Conservation (phyloP, 2,113 vertebrate genomes). For the Phrynocephalus versicolor region DNA sequence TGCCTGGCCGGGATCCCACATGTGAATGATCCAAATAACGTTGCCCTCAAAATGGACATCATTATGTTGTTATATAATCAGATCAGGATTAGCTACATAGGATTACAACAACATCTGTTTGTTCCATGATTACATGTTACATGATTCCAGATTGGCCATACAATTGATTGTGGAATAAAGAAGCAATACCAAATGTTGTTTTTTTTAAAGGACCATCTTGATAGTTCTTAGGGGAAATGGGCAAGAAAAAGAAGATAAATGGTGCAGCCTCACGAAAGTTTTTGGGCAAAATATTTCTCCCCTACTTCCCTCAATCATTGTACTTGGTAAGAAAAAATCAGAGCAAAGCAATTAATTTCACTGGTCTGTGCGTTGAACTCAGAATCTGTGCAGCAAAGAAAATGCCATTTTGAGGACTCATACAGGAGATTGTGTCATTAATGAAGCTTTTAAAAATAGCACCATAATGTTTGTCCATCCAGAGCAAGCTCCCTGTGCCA, state of each 20-base stretch:
- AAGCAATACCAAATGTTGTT: not conserved
- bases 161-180: not conserved
- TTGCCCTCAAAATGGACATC: not conserved
- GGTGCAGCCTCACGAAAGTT: not conserved
- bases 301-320: not conserved
- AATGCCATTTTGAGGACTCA: not conserved
- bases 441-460: not conserved
- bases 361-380: not conserved
- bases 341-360: not conserved
- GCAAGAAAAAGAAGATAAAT: not conserved
- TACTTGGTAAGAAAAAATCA: not conserved
- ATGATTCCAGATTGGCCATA: not conserved
- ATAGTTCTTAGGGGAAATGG: not conserved
- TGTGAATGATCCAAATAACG: not conserved
- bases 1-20: not conserved
- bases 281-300: not conserved
- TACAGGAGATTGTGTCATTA: not conserved
- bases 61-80: not conserved
- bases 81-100: not conserved
- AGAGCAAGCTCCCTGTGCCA: no score
- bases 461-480: not conserved
- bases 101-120: not conserved
- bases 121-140: not conserved
- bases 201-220: not conserved
- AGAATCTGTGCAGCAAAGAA: conserved; percentile 10